Evolutionary conservation across 64 coral and sea anemone species (phyloP), one percentile per base, ranked within the genome.

Genomic region (Platygyra sinensis): DNA sequence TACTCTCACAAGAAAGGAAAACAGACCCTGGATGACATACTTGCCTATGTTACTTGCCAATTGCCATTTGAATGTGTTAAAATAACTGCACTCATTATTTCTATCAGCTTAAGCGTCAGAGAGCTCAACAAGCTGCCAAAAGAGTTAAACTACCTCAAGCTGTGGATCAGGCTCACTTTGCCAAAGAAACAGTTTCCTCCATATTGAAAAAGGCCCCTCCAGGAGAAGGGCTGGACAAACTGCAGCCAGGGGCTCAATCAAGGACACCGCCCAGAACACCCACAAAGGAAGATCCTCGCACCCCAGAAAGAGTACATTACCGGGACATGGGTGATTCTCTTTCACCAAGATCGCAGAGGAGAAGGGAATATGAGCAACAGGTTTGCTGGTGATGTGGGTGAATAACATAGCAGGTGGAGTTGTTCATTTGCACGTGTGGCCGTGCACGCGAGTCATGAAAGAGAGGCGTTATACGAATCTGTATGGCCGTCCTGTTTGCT

Each of bases 161-260:
- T 17, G 25, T 96, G 51, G 62, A 90, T 15, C 80, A 87, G 32
- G 94, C 91, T 25, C 60, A 90, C 80, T 96, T 96, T 93, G 94
- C 94, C 25, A 83, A 96, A 52, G 91, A 86, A 30, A 96, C 94
- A 38, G 91, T 96, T 29, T 78, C 94, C 64, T 96, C 94, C 2
- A 96, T 78, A 72, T 55, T 96, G 64, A 93, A 91, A 82, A 96
- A 93, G 73, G 91, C 79, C 30, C 89, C 90, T 74, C 78, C 79
- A 60, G 72, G 63, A n/a, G 78, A 75, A 24, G 72, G 59, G n/a
- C 86, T 60, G 18, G 91, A 83, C 46, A 39, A 33, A 64, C 22
- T 22, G 19, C 57, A 28, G 31, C 72, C 54, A 71, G 77, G 15
- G 18, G 61, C 79, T 71, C 72, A 71, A 42, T 49, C 55, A 13